These are phyloP conservation scores for Thamnophis sirtalis DNA, from an alignment of 2,113 vertebrate genomes.

Conservation along the genomic window DNA sequence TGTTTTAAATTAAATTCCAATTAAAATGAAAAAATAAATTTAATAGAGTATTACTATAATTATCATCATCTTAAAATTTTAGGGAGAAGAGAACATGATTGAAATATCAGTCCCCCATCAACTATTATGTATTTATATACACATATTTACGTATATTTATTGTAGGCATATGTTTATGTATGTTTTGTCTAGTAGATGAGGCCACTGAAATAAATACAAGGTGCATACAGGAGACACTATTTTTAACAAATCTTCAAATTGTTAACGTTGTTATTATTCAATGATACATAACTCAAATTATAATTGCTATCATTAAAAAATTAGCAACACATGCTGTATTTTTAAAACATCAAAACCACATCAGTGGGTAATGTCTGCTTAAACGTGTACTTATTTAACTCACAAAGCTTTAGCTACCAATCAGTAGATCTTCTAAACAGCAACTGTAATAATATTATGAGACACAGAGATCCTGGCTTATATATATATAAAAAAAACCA, in stretches of 20 bases:
- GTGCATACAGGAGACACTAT: background rate
- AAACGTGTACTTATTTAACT: conserved; percentile 56
- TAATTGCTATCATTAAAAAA: conserved; percentile 33
- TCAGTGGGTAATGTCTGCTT: conserved; percentile 52
- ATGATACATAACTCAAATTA: conserved; percentile 28
- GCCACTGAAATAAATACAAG: conserved; percentile 3
- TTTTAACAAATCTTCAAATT: background rate
- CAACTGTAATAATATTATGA: conserved; percentile 15
- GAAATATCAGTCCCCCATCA: background rate
- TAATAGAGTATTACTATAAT: background rate
- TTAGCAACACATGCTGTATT: conserved; percentile 15
- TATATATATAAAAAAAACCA: background rate
- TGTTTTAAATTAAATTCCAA: too few relatives aligned
- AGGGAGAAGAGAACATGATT: background rate
- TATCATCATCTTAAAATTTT: background rate
- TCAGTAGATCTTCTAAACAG: conserved; percentile 48
- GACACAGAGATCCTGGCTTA: conserved; percentile 18
- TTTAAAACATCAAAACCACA: conserved; percentile 48
- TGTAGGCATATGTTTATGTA: background rate
- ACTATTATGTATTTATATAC: background rate
- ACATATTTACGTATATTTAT: background rate
- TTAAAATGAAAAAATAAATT: background rate
- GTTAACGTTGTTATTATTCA: conserved; percentile 25
- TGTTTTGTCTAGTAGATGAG: background rate
- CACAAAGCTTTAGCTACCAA: conserved; percentile 45